A percentile compares a stretch with the other conserved stretches of the same genome.
phyloP scores from a whole-genome alignment of 2,888 invertebrate genomes.

The Coremacera marginata region DNA sequence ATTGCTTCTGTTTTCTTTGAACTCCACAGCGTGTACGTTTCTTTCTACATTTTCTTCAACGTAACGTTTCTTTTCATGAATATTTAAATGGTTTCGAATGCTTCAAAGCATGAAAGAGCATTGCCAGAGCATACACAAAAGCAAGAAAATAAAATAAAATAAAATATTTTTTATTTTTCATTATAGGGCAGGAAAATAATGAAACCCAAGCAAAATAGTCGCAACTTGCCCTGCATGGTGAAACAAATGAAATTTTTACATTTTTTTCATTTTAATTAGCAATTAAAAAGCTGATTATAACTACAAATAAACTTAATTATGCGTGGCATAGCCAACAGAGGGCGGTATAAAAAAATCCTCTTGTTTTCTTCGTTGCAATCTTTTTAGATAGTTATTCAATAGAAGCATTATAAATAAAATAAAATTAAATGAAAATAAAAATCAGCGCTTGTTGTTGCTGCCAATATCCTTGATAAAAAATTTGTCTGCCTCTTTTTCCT shows the following conservation, averaged over 20 bases:
- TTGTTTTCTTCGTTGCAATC: background rate
- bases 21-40: no score
- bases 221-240: background rate
- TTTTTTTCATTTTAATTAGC: constrained; percentile 27
- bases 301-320: constrained; percentile 11
- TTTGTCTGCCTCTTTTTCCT: background rate
- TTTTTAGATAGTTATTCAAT: background rate
- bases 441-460: background rate
- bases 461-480: background rate
- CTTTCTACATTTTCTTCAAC: no score
- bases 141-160: no score
- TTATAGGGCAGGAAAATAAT: background rate
- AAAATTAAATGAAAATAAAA: background rate
- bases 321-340: no score
- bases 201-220: background rate
- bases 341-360: background rate
- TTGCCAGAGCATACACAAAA: no score
- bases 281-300: constrained; percentile 25
- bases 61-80: no score
- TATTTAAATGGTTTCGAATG: no score
- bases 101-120: no score
- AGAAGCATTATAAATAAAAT: background rate
- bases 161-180: no score
- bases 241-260: background rate
- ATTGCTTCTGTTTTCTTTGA: no score